Base-by-base conservation (phyloP, 2,888 invertebrate genomes). In the Melanophora roralis region DNA sequence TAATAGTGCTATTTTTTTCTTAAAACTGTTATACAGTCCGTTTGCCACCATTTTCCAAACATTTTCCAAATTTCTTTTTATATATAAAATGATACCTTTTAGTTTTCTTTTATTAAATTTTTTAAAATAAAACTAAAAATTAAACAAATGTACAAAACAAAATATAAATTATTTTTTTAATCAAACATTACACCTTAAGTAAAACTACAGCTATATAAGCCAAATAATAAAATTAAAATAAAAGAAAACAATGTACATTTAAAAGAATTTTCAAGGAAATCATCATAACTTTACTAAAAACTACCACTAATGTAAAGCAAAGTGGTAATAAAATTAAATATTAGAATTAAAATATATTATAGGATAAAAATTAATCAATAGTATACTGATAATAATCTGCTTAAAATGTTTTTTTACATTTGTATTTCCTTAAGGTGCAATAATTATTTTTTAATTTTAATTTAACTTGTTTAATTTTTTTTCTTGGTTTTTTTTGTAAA, bases 191-290 rank as follows among this genome's bases (percentile, higher is more conserved):
- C n/a, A n/a, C n/a, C n/a, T 6, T 45, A 27, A 16, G n/a, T 62
- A 64, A 62, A 49, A 86, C 88, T 88, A 89, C 88, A 88, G 88
- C 88, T 88, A 88, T 88, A 86, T 86, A 86, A 88, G 86, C 86
- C 88, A 88, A 88, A 87, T 85, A 85, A 36, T 9, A 74, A 82
- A 78, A 82, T 77, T 47, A 64, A 75, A 79, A 27, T 59, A 27
- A 49, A 59, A 68, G 57, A 38, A 45, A 51, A 62, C 21, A 57
- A 47, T 57, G 49, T 32, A 51, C 60, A 82, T 51, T 38, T 68
- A 53, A 73, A 62, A 55, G 40, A 57, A 64, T n/a, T n/a, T n/a
- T n/a, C n/a, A 21, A 47, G 40, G 51, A 69, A 64, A 47, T 43
- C 40, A 72, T 65, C 65, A 49, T 57, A 73, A 76, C 72, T 76